These are phyloP conservation scores for Conops quadrifasciatus DNA, from an alignment of 2,888 invertebrate species.

Conservation along the genomic window DNA sequence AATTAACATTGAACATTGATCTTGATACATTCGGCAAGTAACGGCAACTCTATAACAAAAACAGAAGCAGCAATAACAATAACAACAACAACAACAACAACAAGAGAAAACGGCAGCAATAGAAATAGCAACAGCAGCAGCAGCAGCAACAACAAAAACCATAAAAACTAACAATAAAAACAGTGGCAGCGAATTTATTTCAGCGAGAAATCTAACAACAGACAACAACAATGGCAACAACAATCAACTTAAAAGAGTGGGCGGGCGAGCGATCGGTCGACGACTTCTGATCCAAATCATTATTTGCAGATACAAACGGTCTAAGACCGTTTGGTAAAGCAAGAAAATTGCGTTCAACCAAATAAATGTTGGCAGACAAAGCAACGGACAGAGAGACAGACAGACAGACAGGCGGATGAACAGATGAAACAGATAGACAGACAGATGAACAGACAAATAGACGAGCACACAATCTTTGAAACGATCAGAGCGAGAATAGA, in stretches of 20 bases:
- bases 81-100: slow-evolving; percentile 1
- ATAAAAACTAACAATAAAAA: background rate
- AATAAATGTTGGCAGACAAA: background rate
- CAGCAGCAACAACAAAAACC: slow-evolving; percentile 9
- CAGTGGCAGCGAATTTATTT: background rate
- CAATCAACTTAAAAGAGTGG: slow-evolving; percentile 25
- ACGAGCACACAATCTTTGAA: no score
- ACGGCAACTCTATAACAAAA: slow-evolving; percentile 6
- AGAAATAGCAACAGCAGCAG: background rate
- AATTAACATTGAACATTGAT: slow-evolving; percentile 32
- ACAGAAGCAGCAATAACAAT: background rate
- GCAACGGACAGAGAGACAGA: background rate
- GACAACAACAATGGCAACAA: slow-evolving; percentile 6
- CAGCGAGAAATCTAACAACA: background rate
- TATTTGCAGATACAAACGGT: background rate
- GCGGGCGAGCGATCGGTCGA: slow-evolving; percentile 27
- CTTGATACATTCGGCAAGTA: slow-evolving; percentile 21
- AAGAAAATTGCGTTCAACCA: slow-evolving; percentile 17
- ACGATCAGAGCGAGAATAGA: no score
- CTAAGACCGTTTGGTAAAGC: background rate
- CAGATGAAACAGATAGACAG: background rate
- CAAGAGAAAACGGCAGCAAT: background rate
- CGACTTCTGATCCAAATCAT: slow-evolving; percentile 23
- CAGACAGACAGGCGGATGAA: background rate
- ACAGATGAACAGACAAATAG: no score